Percentiles rank a stretch among this genome's conserved stretches.
Evolutionary conservation across 2,797 vertebrate genomes (phyloP).

Genomic region (Neosalanx taihuensis): DNA sequence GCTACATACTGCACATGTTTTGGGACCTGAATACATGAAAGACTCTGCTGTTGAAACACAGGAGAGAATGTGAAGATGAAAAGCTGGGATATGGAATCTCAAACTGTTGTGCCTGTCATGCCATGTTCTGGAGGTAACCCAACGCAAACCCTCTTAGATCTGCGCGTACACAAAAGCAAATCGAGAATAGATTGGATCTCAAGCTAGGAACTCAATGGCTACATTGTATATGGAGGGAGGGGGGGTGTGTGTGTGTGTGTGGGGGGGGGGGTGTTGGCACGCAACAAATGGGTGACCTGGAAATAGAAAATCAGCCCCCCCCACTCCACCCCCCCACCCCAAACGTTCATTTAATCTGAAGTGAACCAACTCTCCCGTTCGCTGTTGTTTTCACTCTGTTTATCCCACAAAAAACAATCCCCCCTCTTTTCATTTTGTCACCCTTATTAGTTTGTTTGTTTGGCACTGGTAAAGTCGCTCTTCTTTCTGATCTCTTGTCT

Average conservation of each 20-base stretch:
- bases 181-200: not conserved
- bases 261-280: not conserved
- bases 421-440: not conserved
- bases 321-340: not conserved
- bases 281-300: constrained; percentile 7
- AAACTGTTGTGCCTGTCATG: not conserved
- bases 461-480: not conserved
- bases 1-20: not conserved
- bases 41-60: not conserved
- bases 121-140: not conserved
- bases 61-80: not conserved
- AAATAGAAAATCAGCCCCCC: not conserved
- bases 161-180: not conserved
- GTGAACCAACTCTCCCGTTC: not conserved
- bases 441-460: constrained; percentile 3
- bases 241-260: not conserved
- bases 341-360: not conserved
- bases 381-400: not conserved
- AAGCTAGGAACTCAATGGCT: not conserved
- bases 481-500: not conserved
- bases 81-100: not conserved
- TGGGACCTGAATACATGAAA: not conserved
- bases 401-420: not conserved
- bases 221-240: not conserved
- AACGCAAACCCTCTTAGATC: not conserved